phyloP scores from a whole-genome alignment of 1,140 invertebrate species.

The Thalassaphorura encarpata region DNA sequence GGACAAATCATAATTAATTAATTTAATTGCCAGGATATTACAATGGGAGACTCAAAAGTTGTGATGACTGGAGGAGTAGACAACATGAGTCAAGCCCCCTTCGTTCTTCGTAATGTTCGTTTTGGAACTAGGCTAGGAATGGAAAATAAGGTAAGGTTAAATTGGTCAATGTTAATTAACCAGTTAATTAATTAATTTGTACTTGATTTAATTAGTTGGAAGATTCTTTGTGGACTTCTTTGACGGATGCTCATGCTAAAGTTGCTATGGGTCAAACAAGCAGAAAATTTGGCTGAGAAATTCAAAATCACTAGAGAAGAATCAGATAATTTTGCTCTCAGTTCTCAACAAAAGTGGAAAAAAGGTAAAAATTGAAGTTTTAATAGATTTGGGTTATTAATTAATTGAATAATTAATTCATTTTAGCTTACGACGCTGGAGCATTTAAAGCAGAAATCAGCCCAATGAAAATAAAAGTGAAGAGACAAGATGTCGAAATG shows the following conservation, averaged over 20 bases:
- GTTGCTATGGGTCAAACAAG: slow-evolving; percentile 94
- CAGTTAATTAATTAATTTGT: too few species aligned
- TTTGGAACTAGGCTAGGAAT: slow-evolving; percentile 81
- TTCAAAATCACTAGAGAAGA: slow-evolving; percentile 76
- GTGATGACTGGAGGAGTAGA: slow-evolving; percentile 60
- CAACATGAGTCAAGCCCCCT: slow-evolving; percentile 86
- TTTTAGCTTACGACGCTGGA: slow-evolving; percentile 69
- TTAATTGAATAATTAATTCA: slow-evolving; percentile 46
- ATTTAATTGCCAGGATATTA: slow-evolving; percentile 56
- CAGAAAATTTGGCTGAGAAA: slow-evolving; percentile 90
- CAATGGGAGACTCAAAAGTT: slow-evolving; percentile 72
- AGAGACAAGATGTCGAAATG: slow-evolving; percentile 66
- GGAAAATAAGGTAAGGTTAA: too few species aligned
- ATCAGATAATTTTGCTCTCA: slow-evolving; percentile 76
- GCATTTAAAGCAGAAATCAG: slow-evolving; percentile 83
- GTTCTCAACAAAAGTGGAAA: slow-evolving; percentile 74
- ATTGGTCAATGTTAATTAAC: too few species aligned
- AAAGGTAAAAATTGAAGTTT: slow-evolving; percentile 43
- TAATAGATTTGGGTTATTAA: not conserved
- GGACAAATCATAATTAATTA: not conserved
- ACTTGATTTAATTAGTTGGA: too few species aligned
- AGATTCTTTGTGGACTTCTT: slow-evolving; percentile 83
- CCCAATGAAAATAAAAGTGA: slow-evolving; percentile 73
- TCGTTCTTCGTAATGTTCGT: slow-evolving; percentile 72
- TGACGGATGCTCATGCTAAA: slow-evolving; percentile 81